Evolutionary conservation across 2,797 vertebrate species (phyloP).

Genomic region (Sus cebifrons): DNA sequence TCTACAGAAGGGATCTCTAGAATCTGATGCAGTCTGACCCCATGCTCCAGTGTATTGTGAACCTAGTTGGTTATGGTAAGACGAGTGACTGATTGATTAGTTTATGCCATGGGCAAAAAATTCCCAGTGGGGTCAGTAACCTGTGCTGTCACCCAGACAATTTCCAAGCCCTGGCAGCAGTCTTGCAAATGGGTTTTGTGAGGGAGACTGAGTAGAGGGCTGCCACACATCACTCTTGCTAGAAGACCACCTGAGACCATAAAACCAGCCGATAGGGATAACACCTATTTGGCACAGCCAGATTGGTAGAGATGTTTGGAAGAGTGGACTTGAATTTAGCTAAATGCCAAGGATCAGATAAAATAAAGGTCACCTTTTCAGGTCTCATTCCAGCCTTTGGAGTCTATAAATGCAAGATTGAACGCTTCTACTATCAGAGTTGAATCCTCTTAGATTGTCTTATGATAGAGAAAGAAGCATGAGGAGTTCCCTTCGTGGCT

Average conservation of each 20-base stretch:
- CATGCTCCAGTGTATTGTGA: not conserved
- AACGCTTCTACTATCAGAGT: not conserved
- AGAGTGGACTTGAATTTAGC: not conserved
- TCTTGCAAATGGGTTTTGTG: not conserved
- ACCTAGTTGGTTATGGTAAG: not conserved
- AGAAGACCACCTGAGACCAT: not conserved
- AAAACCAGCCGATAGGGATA: not conserved
- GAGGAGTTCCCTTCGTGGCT: not conserved
- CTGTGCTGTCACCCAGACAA: not conserved
- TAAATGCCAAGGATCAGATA: not conserved
- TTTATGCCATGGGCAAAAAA: not conserved
- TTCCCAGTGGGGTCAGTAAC: not conserved
- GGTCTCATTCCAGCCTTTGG: not conserved
- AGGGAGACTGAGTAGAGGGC: not conserved
- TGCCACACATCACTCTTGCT: not conserved
- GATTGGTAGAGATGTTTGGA: not conserved
- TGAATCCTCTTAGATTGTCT: not conserved
- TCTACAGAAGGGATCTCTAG: not conserved
- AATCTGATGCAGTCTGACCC: not conserved
- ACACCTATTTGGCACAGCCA: not conserved
- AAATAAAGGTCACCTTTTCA: not conserved
- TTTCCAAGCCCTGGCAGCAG: not conserved
- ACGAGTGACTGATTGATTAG: not conserved
- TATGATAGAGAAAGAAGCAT: not conserved
- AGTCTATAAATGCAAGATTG: not conserved